A percentile compares a stretch with the other conserved stretches of the same genome.
phyloP scores from a whole-genome alignment of 37 sponge, comb jelly and placozoan genomes.

The Spongilla lacustris region DNA sequence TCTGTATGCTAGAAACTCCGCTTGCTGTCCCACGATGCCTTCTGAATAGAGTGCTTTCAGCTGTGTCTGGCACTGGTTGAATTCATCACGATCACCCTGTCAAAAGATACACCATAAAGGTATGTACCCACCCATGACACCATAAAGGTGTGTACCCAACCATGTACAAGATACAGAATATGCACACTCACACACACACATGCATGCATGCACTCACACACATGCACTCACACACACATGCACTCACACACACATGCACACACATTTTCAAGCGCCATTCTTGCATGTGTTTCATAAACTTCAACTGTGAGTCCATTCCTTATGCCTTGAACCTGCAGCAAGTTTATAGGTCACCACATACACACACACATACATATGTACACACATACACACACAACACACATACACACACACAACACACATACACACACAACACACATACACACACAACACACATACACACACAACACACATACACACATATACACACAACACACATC shows the following conservation, averaged over 20 bases:
- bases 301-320: conserved; percentile 90
- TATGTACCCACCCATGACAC: too few species aligned
- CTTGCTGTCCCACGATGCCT: conserved; percentile 46
- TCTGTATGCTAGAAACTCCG: conserved; percentile 93
- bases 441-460: too few species aligned
- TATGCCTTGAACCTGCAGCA: conserved; percentile 81
- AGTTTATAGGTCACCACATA: background rate
- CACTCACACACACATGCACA: background rate
- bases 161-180: too few species aligned
- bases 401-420: too few species aligned
- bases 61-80: conserved; percentile 97
- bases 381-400: too few species aligned
- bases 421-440: too few species aligned
- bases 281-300: conserved; percentile 97
- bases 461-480: too few species aligned
- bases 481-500: background rate
- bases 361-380: too few species aligned
- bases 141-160: too few species aligned
- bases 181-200: too few species aligned
- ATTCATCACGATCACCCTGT: conserved; percentile 90
- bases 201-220: background rate
- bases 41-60: conserved; percentile 85
- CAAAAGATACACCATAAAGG: background rate
- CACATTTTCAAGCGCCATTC: conserved; percentile 92
- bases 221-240: background rate